Base-by-base conservation (phyloP, 2,888 invertebrate species). In the Elegia similella region DNA sequence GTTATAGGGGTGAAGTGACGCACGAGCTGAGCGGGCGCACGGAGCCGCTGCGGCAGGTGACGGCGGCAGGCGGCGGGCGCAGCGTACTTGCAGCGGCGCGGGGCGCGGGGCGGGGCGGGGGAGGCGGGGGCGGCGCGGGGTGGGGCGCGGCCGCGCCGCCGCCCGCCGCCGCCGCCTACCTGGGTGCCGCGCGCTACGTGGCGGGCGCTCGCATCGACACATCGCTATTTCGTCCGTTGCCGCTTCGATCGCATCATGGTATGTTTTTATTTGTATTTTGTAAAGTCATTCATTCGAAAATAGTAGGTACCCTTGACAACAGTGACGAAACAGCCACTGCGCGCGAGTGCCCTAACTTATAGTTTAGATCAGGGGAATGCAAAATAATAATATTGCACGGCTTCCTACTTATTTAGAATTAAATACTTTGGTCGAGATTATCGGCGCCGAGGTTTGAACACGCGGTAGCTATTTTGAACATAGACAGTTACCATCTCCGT, bases 131-230 rank as follows among this genome's bases (percentile, higher is more conserved):
- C 60, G 42, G 59, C 64, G 61, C 58, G 62, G 54, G 34, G 42
- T 34, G 59, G 29, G 57, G 59, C 47, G 61, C 59, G 3, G 29
- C 57, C 55, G 50, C 47, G 38, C 50, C 67, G 29, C 69, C 66
- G 17, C 95, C 95, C 70, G 95, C 96, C 67, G 96, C 96, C 68
- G 95, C 95, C 70, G 95, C 95, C 63, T 97, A 97, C 85, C 84
- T 97, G 63, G 94, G 94, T 65, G 95, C 96, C 63, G 94, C 96
- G 65, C 93, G 97, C 73, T 97, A 96, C 83, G 94, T 96, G 66
- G 95, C 96, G 61, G 96, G 96, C 60, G 88, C 87, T 6, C 76
- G 88, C 48, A 86, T 91, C 62, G 92, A 92, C 72, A 91, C 91
- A 3, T 84, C 91, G 10, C 76, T 92, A 52, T 92, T 92, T 70